phyloP scores from a whole-genome alignment of 2,888 invertebrate genomes.

The Trachelus iudaicus region DNA sequence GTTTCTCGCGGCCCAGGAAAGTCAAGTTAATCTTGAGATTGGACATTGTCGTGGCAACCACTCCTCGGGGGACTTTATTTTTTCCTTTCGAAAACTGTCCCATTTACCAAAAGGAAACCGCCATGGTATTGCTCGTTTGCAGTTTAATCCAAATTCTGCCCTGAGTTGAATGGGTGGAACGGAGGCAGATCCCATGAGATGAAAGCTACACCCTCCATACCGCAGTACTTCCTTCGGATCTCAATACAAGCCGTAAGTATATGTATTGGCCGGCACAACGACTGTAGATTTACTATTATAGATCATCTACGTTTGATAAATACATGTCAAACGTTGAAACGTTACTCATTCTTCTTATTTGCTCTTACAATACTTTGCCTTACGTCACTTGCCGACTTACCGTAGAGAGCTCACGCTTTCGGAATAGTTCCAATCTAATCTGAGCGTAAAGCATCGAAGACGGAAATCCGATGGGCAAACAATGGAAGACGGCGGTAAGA shows the following conservation, averaged over 20 bases:
- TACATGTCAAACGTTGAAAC: background rate
- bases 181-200: background rate
- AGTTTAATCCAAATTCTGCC: background rate
- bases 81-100: background rate
- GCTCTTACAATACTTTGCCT: background rate
- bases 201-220: background rate
- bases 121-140: background rate
- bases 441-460: background rate
- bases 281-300: background rate
- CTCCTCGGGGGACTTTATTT: background rate
- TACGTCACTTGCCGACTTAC: background rate
- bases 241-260: background rate
- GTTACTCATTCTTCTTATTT: background rate
- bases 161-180: background rate
- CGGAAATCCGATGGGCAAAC: constrained; percentile 3
- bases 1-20: constrained; percentile 26
- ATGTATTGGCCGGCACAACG: background rate
- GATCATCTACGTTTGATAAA: background rate
- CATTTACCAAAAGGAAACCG: constrained; percentile 1
- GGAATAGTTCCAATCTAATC: background rate
- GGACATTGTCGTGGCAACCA: background rate
- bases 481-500: constrained; percentile 1
- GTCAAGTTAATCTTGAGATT: constrained; percentile 22
- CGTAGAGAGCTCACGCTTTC: background rate
- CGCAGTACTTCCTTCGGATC: background rate